phyloP scores from a whole-genome alignment of 2,888 invertebrate genomes.

The Teleogryllus oceanicus region DNA sequence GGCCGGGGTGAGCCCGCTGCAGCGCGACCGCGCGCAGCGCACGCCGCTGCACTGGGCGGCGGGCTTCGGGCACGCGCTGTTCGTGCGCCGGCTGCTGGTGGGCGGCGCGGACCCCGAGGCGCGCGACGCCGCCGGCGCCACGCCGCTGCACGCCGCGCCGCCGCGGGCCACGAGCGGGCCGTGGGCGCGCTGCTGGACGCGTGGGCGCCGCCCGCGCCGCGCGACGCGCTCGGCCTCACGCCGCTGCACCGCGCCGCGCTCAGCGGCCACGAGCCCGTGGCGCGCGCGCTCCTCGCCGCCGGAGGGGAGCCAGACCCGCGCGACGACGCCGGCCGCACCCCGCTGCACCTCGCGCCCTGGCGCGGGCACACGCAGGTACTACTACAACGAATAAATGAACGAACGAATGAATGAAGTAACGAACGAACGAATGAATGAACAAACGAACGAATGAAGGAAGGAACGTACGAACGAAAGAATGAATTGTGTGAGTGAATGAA shows the following conservation, averaged over 20 bases:
- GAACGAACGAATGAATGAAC: too few species aligned
- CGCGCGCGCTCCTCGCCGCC: neutral
- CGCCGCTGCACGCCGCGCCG: slow-evolving; percentile 6
- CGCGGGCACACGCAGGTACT: neutral
- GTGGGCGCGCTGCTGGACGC: neutral
- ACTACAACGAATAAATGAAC: too few species aligned
- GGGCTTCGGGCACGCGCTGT: neutral
- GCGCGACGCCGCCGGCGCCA: neutral
- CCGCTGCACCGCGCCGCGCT: neutral
- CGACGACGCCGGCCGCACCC: neutral
- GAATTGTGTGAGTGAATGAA: too few species aligned
- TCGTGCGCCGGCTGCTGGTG: neutral
- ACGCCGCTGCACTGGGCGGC: neutral
- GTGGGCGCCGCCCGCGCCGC: neutral
- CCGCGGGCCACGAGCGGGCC: neutral
- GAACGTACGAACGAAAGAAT: too few species aligned
- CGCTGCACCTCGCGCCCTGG: neutral
- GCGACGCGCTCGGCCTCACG: neutral
- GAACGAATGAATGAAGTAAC: too few species aligned
- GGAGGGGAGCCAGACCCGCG: neutral
- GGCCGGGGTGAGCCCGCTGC: neutral
- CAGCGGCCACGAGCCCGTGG: neutral
- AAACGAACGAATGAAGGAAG: too few species aligned
- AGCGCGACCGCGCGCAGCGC: neutral
- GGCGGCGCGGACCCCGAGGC: neutral